Base-by-base conservation (phyloP, 2,888 invertebrate genomes). In the Agriopis leucophaearia region DNA sequence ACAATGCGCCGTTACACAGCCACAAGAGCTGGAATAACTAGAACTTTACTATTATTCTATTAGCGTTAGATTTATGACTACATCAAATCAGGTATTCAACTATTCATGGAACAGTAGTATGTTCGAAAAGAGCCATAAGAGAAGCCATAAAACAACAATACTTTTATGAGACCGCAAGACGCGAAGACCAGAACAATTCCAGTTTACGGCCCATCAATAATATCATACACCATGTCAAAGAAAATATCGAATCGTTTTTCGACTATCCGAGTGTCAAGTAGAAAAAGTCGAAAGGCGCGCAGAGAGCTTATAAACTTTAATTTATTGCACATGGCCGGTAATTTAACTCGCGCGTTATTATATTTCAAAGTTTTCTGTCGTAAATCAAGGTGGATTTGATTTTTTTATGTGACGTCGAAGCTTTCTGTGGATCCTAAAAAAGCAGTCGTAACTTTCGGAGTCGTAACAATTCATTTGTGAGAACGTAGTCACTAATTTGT, bases 331-430 rank as follows among this genome's bases (percentile, higher is more conserved):
- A 74, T 77, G 83, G 79, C 78, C 82, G 76, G 88, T 88, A 91
- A 92, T 88, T 85, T 87, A 85, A 91, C 88, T 84, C 84, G 74
- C 83, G 72, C 78, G 88, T 91, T 89, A 91, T 91, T 91, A 89
- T 91, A 91, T 91, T 92, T 91, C 90, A 91, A 91, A 90, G 88
- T 86, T 86, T 86, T 84, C 66, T 74, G 75, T 82, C 84, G 82
- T 93, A 92, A 93, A 93, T 92, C 91, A 87, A 77, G 70, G 74
- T 74, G 86, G 85, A 82, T 88, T 89, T 90, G 87, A 88, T 90
- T 92, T 92, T 27, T 92, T 91, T 69, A 91, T 88, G 87, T 85
- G 88, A 84, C 87, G 80, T 74, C 72, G 77, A 76, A 80, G 80
- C 78, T 80, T 84, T 86, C 81, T 82, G 81, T 82, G 79, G 76